These are phyloP conservation scores for Quadriops clusia DNA, from an alignment of 2,888 invertebrate species.

Conservation along the genomic window DNA sequence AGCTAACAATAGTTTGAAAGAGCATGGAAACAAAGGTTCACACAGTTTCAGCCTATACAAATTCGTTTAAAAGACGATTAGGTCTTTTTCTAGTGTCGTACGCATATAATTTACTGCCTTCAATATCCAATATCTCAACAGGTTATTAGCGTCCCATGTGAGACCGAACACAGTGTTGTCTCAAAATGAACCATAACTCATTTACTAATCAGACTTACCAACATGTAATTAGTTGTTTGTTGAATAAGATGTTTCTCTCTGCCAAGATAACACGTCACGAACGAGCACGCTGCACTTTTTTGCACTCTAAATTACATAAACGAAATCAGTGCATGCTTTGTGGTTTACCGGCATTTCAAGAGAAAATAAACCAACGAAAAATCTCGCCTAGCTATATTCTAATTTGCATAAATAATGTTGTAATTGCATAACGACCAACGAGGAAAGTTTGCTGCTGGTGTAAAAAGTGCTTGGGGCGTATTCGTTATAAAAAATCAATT, in stretches of 20 bases:
- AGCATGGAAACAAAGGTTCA: conserved; percentile 1
- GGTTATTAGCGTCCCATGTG: conserved; percentile 19
- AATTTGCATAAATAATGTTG: no score
- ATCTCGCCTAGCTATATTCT: conserved; percentile 1
- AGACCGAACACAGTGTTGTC: conserved; percentile 17
- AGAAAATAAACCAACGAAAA: conserved; percentile 5
- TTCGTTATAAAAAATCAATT: no score
- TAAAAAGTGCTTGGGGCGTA: no score
- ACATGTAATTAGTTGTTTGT: conserved; percentile 28
- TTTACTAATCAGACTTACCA: conserved; percentile 27
- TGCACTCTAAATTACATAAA: neutral
- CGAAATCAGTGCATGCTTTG: conserved; percentile 2
- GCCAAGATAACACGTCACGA: neutral
- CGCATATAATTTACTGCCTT: conserved; percentile 24
- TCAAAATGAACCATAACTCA: conserved; percentile 27
- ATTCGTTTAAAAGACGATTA: no score
- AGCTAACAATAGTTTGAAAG: no score
- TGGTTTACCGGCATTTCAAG: conserved; percentile 4
- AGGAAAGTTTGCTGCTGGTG: no score
- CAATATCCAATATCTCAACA: conserved; percentile 12
- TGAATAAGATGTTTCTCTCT: conserved; percentile 24
- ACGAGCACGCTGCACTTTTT: conserved; percentile 5
- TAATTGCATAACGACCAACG: no score
- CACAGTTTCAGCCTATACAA: neutral
- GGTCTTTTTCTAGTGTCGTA: no score